Conservation (phyloP, 2,888 invertebrate species). For the Melipona beecheii region DNA sequence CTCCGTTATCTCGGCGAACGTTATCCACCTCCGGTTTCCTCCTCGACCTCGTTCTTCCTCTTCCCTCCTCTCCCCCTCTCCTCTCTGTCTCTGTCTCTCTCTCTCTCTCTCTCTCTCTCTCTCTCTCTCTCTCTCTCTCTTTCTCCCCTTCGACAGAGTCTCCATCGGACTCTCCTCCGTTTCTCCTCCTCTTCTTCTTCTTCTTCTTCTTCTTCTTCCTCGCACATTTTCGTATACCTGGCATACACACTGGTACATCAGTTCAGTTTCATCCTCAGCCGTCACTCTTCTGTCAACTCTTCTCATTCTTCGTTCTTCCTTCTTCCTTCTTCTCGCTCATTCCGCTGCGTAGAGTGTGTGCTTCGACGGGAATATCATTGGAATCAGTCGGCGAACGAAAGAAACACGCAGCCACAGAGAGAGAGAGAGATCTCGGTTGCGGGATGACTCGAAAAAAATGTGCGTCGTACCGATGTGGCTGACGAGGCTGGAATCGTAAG, state of each 20-base stretch:
- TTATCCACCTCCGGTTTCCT: background rate
- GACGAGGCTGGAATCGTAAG: slow-evolving; percentile 82
- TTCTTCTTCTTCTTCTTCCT: background rate
- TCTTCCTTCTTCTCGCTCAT: slow-evolving; percentile 22
- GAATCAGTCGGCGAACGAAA: background rate
- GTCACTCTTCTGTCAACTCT: background rate
- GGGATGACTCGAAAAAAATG: slow-evolving; percentile 81
- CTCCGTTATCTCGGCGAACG: background rate
- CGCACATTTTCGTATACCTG: background rate
- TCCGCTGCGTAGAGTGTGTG: slow-evolving; percentile 19
- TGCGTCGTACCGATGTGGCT: slow-evolving; percentile 79
- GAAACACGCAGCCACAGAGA: background rate
- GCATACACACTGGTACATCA: background rate
- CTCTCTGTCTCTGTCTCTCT: background rate
- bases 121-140: background rate
- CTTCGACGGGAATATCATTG: slow-evolving; percentile 5
- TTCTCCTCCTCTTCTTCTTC: background rate
- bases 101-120: background rate
- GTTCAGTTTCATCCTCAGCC: background rate
- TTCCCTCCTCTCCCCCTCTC: background rate
- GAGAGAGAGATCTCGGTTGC: slow-evolving; percentile 21
- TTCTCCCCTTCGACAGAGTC: background rate
- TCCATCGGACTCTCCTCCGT: background rate
- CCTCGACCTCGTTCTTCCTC: slow-evolving; percentile 26
- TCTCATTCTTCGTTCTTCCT: slow-evolving; percentile 14